These are phyloP conservation scores for Anhinga anhinga DNA, from an alignment of 2,113 vertebrate genomes.

Conservation along the genomic window DNA sequence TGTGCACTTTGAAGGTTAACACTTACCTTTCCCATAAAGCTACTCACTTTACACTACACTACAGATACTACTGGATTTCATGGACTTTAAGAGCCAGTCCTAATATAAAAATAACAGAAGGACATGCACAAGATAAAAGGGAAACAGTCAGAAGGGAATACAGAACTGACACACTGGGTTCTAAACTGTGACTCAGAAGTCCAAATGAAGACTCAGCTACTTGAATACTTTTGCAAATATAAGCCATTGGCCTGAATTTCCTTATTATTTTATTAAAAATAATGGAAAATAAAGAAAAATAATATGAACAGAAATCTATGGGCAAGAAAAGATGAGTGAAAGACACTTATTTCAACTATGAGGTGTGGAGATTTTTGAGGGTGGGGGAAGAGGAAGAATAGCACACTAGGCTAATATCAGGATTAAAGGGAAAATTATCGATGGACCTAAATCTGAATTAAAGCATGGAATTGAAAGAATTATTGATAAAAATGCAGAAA, in stretches of 20 bases:
- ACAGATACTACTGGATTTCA: constrained; percentile 49
- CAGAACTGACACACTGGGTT: neutral
- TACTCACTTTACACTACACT: constrained; percentile 61
- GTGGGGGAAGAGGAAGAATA: neutral
- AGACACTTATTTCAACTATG: neutral
- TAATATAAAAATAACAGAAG: neutral
- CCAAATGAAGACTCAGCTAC: neutral
- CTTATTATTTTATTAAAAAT: neutral
- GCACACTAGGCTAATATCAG: neutral
- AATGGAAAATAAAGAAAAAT: neutral
- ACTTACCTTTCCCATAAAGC: constrained; percentile 62
- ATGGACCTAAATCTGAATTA: neutral
- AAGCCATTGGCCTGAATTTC: neutral
- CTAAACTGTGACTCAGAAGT: neutral
- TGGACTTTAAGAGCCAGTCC: constrained; percentile 9
- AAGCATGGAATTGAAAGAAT: neutral
- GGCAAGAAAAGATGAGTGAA: neutral
- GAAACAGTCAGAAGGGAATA: neutral
- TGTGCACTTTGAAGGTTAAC: constrained; percentile 62
- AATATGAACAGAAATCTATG: neutral
- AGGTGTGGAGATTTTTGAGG: neutral
- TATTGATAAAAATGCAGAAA: neutral
- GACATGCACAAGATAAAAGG: neutral
- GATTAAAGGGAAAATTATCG: neutral
- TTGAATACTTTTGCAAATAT: neutral